A percentile compares a stretch with the other conserved stretches of the same genome.
These are phyloP conservation scores for Parnassius smintheus DNA, from an alignment of 2,888 invertebrate genomes.

Conservation along the genomic window DNA sequence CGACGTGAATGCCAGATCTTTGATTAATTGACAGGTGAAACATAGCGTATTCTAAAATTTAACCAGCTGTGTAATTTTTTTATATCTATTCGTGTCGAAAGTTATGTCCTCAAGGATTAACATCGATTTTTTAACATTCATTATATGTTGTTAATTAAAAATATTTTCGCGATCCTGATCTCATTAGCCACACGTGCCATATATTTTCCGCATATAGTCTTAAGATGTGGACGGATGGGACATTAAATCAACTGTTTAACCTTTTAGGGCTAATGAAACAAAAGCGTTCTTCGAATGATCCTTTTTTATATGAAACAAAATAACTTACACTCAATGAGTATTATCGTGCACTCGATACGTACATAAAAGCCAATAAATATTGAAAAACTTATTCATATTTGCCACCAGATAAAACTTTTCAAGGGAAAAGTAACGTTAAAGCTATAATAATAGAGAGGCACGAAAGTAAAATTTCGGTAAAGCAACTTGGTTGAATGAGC, in stretches of 20 bases:
- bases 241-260: slow-evolving; percentile 57
- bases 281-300: slow-evolving; percentile 63
- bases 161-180: slow-evolving; percentile 15
- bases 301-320: slow-evolving; percentile 59
- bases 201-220: slow-evolving; percentile 21
- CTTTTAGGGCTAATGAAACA: slow-evolving; percentile 74
- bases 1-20: too few relatives aligned
- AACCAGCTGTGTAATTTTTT: too few relatives aligned
- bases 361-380: slow-evolving; percentile 67
- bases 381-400: slow-evolving; percentile 27
- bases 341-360: slow-evolving; percentile 64
- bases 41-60: too few relatives aligned
- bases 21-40: too few relatives aligned
- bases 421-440: not conserved
- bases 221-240: slow-evolving; percentile 18
- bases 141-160: slow-evolving; percentile 12
- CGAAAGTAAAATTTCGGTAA: not conserved
- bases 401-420: not conserved
- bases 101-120: not conserved
- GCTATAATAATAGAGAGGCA: not conserved
- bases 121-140: not conserved
- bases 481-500: slow-evolving; percentile 13
- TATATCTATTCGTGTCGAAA: too few relatives aligned
- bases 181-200: slow-evolving; percentile 16
- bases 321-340: slow-evolving; percentile 69